Evolutionary conservation across 1,140 invertebrate species (phyloP).

Genomic region (Leptopilina clavipes): DNA sequence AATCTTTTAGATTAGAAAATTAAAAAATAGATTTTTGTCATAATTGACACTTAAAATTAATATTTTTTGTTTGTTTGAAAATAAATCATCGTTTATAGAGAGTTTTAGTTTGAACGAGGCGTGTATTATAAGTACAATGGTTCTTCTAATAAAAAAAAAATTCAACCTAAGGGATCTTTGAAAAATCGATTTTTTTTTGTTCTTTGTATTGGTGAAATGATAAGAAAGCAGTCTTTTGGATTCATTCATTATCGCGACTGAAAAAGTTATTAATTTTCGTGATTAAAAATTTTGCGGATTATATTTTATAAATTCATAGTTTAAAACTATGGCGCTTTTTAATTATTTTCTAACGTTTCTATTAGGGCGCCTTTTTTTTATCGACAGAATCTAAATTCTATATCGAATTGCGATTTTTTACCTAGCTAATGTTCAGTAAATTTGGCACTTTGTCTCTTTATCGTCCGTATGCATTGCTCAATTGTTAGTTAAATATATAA

Average conservation of each 20-base stretch:
- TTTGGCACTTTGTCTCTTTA: constrained; percentile 28
- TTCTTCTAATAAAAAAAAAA: neutral
- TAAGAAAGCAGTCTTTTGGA: constrained; percentile 15
- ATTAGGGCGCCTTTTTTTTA: constrained; percentile 4
- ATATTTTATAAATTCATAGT: constrained; percentile 9
- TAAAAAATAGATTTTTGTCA: no score
- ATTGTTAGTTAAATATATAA: neutral
- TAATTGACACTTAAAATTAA: neutral
- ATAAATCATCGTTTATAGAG: constrained; percentile 7
- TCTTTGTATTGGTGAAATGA: neutral
- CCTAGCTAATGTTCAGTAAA: constrained; percentile 4
- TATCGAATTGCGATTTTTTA: constrained; percentile 5
- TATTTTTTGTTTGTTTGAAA: neutral
- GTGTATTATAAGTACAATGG: neutral
- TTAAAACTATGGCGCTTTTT: constrained; percentile 18
- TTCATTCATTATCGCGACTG: neutral
- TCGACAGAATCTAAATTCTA: neutral
- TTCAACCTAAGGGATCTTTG: neutral
- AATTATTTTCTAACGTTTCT: constrained; percentile 10
- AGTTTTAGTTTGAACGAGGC: neutral
- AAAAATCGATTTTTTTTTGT: neutral
- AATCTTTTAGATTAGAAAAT: no score
- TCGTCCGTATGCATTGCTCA: neutral
- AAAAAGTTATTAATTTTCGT: neutral
- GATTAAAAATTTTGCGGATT: constrained; percentile 11